A percentile compares a stretch with the other conserved stretches of the same genome.
Evolutionary conservation across 2,797 vertebrate genomes (phyloP).

Genomic region (Sebastes itinus): DNA sequence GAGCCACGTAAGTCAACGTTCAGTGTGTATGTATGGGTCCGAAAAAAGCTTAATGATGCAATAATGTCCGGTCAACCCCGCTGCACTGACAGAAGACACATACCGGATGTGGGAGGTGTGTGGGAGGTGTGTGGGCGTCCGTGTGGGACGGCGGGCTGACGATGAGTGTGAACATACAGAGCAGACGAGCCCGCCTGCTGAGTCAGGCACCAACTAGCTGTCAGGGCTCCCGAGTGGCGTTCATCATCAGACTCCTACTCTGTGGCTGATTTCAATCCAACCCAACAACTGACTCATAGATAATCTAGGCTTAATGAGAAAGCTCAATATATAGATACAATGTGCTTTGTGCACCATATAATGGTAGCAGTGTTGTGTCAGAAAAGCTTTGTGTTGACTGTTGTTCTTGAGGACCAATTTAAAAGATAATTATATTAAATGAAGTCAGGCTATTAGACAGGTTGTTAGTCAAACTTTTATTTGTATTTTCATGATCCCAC

Average conservation of each 20-base stretch:
- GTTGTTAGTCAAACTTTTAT: neutral
- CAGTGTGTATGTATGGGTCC: neutral
- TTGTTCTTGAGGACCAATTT: neutral
- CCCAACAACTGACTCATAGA: neutral
- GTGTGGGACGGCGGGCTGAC: conserved; percentile 34
- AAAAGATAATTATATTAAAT: neutral
- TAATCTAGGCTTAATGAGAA: neutral
- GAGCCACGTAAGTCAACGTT: conserved; percentile 92
- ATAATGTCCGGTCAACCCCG: neutral
- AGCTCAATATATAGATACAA: neutral
- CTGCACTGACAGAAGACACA: conserved; percentile 22
- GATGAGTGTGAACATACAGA: conserved; percentile 34
- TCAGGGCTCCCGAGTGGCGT: conserved; percentile 13
- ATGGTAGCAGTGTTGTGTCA: neutral
- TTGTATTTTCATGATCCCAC: neutral
- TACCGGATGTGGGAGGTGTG: conserved; percentile 40
- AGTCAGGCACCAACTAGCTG: conserved; percentile 34
- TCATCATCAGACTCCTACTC: conserved; percentile 40
- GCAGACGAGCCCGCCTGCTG: conserved; percentile 28
- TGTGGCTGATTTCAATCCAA: conserved; percentile 21
- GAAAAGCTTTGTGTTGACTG: neutral
- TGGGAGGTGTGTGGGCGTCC: conserved; percentile 48
- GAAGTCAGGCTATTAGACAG: neutral
- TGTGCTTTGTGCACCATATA: neutral
- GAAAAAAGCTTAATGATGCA: neutral